Evolutionary conservation across 2,888 invertebrate species (phyloP).

Genomic region (Nephrotoma appendiculata): DNA sequence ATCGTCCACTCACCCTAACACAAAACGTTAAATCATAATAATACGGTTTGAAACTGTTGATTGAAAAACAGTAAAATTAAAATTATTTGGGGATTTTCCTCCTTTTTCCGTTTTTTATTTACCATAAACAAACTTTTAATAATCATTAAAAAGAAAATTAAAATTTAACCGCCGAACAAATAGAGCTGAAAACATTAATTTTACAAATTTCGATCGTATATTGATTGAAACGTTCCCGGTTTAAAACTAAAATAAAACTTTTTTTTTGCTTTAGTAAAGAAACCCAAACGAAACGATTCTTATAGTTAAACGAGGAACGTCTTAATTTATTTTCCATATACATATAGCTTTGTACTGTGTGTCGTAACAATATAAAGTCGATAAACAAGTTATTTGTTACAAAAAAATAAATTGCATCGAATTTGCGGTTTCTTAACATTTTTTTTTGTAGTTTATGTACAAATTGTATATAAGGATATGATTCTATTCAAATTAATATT

Average conservation of each 20-base stretch:
- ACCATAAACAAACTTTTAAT: background rate
- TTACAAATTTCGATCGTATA: background rate
- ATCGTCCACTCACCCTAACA: background rate
- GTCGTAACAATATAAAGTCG: background rate
- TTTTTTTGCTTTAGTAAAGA: background rate
- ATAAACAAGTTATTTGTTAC: background rate
- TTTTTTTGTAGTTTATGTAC: background rate
- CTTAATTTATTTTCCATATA: background rate
- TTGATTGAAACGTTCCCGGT: background rate
- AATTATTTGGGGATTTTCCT: background rate
- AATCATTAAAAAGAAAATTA: background rate
- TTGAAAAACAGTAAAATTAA: background rate
- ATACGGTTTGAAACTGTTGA: background rate
- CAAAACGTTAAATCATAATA: background rate
- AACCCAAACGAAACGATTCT: background rate
- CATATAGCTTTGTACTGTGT: background rate
- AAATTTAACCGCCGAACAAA: background rate
- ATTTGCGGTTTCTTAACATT: background rate
- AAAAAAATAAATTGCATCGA: background rate
- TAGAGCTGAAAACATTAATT: background rate
- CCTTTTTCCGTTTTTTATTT: background rate
- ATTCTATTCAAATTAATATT: background rate
- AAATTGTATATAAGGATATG: background rate
- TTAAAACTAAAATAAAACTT: background rate
- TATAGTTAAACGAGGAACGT: background rate